phyloP scores from a whole-genome alignment of 2,888 invertebrate genomes.

The Microplitis deprimator region DNA sequence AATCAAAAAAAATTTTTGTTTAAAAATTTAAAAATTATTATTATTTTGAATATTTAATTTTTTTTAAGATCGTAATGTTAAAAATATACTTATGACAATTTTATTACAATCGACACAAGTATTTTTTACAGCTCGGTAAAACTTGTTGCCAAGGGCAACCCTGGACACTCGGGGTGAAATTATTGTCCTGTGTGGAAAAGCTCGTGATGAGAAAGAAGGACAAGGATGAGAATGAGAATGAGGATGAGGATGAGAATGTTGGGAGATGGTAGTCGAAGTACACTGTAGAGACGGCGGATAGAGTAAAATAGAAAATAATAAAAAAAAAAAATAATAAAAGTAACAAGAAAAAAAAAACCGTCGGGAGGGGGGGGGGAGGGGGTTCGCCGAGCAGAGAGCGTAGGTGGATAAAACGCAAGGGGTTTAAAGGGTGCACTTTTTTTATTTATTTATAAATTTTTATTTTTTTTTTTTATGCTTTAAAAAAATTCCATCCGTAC shows the following conservation, averaged over 20 bases:
- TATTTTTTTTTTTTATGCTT: constrained; percentile 52
- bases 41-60: no score
- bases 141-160: constrained; percentile 69
- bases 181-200: constrained; percentile 63
- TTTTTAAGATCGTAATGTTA: no score
- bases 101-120: constrained; percentile 59
- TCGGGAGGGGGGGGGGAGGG: constrained; percentile 21
- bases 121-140: constrained; percentile 56
- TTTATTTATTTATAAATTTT: constrained; percentile 19
- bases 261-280: constrained; percentile 42
- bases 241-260: constrained; percentile 9
- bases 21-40: no score
- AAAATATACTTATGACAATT: constrained; percentile 52
- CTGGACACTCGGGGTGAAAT: constrained; percentile 61
- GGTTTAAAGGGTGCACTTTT: constrained; percentile 27
- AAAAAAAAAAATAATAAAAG: not conserved
- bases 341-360: not conserved
- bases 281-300: not conserved
- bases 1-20: no score
- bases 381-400: constrained; percentile 30
- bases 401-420: constrained; percentile 29
- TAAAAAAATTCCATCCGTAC: constrained; percentile 69
- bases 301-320: not conserved
- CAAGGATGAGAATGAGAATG: constrained; percentile 34
- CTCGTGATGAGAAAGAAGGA: constrained; percentile 43